Evolutionary conservation across 2,888 invertebrate species (phyloP).

Genomic region (Lampropteryx suffumata): DNA sequence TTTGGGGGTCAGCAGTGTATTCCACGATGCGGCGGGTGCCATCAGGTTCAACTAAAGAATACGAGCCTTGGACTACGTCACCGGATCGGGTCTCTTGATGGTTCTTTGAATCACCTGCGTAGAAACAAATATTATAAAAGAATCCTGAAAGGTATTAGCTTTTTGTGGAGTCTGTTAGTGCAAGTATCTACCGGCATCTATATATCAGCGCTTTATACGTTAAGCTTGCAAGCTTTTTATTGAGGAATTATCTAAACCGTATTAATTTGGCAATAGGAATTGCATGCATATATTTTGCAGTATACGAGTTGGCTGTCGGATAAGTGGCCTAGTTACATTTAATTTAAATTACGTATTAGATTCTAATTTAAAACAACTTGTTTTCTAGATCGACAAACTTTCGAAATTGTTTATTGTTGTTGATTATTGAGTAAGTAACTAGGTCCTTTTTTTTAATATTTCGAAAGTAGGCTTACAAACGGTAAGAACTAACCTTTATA

Average conservation of each 20-base stretch:
- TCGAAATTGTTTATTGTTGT: not conserved
- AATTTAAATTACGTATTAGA: constrained; percentile 24
- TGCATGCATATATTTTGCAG: constrained; percentile 8
- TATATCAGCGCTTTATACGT: too few species aligned
- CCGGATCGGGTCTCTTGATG: constrained; percentile 82
- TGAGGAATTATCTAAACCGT: too few species aligned
- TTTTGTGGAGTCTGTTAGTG: too few species aligned
- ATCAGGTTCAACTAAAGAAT: constrained; percentile 85
- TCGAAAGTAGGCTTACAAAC: too few species aligned
- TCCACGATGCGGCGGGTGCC: constrained; percentile 85
- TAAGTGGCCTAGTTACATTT: constrained; percentile 31
- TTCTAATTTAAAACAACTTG: constrained; percentile 18
- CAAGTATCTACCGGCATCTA: too few species aligned
- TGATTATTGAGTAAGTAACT: too few species aligned
- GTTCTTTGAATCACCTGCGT: constrained; percentile 72
- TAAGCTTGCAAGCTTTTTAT: too few species aligned
- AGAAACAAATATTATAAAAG: not conserved
- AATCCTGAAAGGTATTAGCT: too few species aligned
- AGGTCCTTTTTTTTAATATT: too few species aligned
- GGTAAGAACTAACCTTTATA: too few species aligned
- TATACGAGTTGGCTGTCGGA: constrained; percentile 6
- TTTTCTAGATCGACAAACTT: not conserved
- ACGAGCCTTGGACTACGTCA: constrained; percentile 85
- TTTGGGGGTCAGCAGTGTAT: constrained; percentile 86
- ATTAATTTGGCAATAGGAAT: too few species aligned